A percentile compares a stretch with the other conserved stretches of the same genome.
These are phyloP conservation scores for Spicauda simplicius DNA, from an alignment of 2,888 invertebrate species.

Conservation along the genomic window DNA sequence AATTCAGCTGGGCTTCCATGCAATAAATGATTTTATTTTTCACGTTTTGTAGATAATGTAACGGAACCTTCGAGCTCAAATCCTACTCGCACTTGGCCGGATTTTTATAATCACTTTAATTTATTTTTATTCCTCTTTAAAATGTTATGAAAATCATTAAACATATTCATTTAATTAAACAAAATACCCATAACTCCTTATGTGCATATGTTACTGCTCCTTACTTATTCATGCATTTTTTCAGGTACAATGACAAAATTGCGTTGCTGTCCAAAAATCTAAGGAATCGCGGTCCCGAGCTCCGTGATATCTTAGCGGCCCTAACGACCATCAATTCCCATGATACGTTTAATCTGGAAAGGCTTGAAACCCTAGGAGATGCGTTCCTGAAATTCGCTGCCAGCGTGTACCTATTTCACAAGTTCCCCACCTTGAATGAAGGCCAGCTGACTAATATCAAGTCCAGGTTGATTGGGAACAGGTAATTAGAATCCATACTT, in stretches of 20 bases:
- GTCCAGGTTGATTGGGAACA: constrained; percentile 90
- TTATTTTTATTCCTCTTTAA: too few relatives aligned
- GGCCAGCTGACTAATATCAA: constrained; percentile 92
- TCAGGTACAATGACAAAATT: constrained; percentile 68
- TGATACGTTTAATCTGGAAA: constrained; percentile 92
- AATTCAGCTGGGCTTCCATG: too few relatives aligned
- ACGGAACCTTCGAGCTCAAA: too few relatives aligned
- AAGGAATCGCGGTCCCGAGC: constrained; percentile 70
- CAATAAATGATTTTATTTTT: too few relatives aligned
- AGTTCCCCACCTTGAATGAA: constrained; percentile 89
- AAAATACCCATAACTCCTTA: too few relatives aligned
- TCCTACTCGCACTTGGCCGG: too few relatives aligned
- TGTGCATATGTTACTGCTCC: too few relatives aligned
- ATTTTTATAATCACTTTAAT: too few relatives aligned
- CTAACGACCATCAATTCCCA: constrained; percentile 89
- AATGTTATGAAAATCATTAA: too few relatives aligned
- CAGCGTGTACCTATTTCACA: constrained; percentile 89
- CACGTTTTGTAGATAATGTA: too few relatives aligned
- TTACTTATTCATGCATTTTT: not conserved
- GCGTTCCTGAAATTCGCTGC: constrained; percentile 93
- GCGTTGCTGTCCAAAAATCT: constrained; percentile 51
- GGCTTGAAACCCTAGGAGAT: constrained; percentile 95
- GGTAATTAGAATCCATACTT: too few relatives aligned
- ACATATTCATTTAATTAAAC: too few relatives aligned
- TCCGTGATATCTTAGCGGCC: constrained; percentile 82